Evolutionary conservation across 2,888 invertebrate species (phyloP).

Genomic region (Cybosia mesomella): DNA sequence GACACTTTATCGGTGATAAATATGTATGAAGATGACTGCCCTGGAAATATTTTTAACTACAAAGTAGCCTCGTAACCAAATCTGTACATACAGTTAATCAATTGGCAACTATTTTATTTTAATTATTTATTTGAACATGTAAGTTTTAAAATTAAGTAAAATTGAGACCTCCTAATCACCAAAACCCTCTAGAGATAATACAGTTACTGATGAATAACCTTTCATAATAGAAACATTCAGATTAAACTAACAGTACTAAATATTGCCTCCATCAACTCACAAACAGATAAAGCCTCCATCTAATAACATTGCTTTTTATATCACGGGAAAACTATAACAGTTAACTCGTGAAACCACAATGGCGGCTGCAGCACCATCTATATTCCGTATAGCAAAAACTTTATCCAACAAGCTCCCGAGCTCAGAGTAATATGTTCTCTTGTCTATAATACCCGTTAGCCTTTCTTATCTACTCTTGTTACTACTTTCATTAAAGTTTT

Average conservation of each 20-base stretch:
- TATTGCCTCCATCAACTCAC: not conserved
- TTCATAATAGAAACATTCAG: not conserved
- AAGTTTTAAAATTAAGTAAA: too few species aligned
- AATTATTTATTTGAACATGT: too few species aligned
- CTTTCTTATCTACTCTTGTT: slow-evolving; percentile 39
- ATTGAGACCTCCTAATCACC: too few species aligned
- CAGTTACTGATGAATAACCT: too few species aligned
- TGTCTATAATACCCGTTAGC: slow-evolving; percentile 40
- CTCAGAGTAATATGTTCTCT: slow-evolving; percentile 13
- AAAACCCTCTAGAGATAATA: too few species aligned
- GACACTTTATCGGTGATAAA: too few species aligned
- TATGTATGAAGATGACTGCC: too few species aligned
- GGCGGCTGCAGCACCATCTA: slow-evolving; percentile 15
- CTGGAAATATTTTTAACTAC: too few species aligned
- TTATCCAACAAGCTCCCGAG: slow-evolving; percentile 26
- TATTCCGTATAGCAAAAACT: slow-evolving; percentile 29
- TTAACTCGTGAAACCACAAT: slow-evolving; percentile 14
- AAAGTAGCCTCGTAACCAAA: too few species aligned
- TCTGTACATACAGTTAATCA: too few species aligned
- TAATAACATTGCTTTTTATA: slow-evolving; percentile 16
- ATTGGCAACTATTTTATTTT: too few species aligned
- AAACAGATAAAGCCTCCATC: not conserved
- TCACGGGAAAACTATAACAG: slow-evolving; percentile 8
- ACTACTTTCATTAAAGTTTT: slow-evolving; percentile 51
- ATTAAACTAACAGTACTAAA: not conserved